A percentile compares a stretch with the other conserved stretches of the same genome.
Evolutionary conservation across 30 jellyfish, hydroid and myxozoan genomes (phyloP).

Genomic region (Cassiopea andromeda): DNA sequence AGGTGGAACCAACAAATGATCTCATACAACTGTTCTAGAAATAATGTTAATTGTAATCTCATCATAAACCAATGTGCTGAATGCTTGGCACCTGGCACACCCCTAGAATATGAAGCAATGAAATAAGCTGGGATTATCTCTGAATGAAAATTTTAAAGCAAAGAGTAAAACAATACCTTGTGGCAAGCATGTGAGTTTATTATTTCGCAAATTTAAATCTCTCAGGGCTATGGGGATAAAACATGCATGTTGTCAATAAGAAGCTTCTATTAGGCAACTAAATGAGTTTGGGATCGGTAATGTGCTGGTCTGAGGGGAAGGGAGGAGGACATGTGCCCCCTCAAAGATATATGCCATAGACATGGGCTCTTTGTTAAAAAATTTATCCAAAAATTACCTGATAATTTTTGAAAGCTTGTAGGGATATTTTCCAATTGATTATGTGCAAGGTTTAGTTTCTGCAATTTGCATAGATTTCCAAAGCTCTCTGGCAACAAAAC

Average conservation of each 20-base stretch:
- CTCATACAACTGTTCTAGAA: too few relatives aligned
- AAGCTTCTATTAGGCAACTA: too few relatives aligned
- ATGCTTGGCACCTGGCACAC: too few relatives aligned
- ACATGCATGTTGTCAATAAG: background rate
- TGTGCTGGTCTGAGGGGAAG: too few relatives aligned
- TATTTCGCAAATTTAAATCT: conserved; percentile 70
- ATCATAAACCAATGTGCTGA: too few relatives aligned
- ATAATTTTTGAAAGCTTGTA: conserved; percentile 39
- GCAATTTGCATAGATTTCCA: conserved; percentile 59
- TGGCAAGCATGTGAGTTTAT: conserved; percentile 71
- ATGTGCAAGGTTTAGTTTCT: conserved; percentile 68
- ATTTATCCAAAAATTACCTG: background rate
- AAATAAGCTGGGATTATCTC: too few relatives aligned
- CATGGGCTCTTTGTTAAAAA: background rate
- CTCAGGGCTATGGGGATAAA: conserved; percentile 25
- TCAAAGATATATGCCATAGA: background rate
- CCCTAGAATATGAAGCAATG: too few relatives aligned
- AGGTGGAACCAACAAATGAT: too few relatives aligned
- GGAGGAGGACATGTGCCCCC: too few relatives aligned
- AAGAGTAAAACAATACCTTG: conserved; percentile 17
- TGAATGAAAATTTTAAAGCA: background rate
- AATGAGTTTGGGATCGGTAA: too few relatives aligned
- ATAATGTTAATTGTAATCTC: too few relatives aligned
- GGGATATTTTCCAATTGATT: conserved; percentile 70
- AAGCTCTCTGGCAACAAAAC: conserved; percentile 68